Evolutionary conservation across 2,888 invertebrate genomes (phyloP).

Genomic region (Agonopterix subpropinquella): DNA sequence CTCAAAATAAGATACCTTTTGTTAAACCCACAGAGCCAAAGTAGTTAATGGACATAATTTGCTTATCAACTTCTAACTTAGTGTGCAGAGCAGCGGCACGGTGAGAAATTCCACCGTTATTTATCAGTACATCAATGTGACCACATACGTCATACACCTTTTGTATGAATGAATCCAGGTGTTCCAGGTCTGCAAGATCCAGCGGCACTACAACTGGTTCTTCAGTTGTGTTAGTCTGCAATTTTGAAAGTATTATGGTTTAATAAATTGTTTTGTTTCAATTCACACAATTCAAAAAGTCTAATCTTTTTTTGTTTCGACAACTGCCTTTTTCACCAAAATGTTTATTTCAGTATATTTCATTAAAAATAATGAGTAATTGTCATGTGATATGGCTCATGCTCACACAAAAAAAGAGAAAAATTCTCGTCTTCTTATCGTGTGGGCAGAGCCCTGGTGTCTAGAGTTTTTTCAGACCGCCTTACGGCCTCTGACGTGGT

Average conservation of each 20-base stretch:
- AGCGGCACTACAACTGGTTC: conserved; percentile 84
- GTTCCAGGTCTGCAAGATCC: conserved; percentile 84
- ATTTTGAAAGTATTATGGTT: conserved; percentile 2
- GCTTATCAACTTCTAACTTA: conserved; percentile 86
- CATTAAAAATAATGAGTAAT: too few relatives aligned
- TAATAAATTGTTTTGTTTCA: too few relatives aligned
- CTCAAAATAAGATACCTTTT: conserved; percentile 79
- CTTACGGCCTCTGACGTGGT: too few relatives aligned
- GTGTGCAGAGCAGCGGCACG: conserved; percentile 86
- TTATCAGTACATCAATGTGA: conserved; percentile 90
- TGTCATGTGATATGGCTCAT: too few relatives aligned
- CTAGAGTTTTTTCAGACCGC: too few relatives aligned
- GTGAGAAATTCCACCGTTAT: conserved; percentile 93
- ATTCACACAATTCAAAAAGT: too few relatives aligned
- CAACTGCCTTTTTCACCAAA: too few relatives aligned
- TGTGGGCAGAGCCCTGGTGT: too few relatives aligned
- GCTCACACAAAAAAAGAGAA: too few relatives aligned
- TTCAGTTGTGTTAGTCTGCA: conserved; percentile 75
- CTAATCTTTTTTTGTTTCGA: too few relatives aligned
- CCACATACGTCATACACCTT: conserved; percentile 83
- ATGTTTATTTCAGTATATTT: too few relatives aligned
- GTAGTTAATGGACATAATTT: conserved; percentile 95
- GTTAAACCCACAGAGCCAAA: conserved; percentile 94
- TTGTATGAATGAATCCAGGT: conserved; percentile 77
- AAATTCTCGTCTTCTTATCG: too few relatives aligned